Evolutionary conservation across 1,140 invertebrate genomes (phyloP).

Genomic region (Drosophila arawakana): DNA sequence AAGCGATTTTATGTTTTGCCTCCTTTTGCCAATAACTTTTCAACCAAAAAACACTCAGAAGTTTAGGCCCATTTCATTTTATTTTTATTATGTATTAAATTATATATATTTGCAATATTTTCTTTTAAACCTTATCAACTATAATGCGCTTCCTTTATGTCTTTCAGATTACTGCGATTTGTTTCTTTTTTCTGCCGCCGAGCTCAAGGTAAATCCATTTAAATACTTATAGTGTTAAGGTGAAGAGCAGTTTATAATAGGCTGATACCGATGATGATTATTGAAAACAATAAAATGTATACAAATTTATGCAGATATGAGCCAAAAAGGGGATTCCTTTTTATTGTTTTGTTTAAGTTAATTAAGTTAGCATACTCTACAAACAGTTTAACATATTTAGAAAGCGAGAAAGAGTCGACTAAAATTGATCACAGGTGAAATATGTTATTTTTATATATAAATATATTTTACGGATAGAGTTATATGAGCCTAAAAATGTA

Average conservation of each 20-base stretch:
- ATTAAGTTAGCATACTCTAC: too few species aligned
- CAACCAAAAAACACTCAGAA: background rate
- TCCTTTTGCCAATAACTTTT: conserved; percentile 3
- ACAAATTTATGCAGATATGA: too few species aligned
- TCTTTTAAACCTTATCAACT: background rate
- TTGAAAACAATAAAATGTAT: too few species aligned
- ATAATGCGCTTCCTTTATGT: background rate
- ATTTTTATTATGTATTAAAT: background rate
- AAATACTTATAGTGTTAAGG: conserved; percentile 10
- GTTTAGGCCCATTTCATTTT: background rate
- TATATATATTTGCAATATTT: background rate
- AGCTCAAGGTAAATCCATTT: conserved; percentile 4
- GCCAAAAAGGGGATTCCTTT: too few species aligned
- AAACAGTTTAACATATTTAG: too few species aligned
- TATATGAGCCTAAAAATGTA: too few species aligned
- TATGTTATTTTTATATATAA: too few species aligned
- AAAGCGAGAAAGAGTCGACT: too few species aligned
- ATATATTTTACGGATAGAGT: too few species aligned
- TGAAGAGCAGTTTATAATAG: background rate
- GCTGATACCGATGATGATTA: too few species aligned
- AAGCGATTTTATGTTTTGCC: conserved; percentile 34
- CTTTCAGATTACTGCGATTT: conserved; percentile 5
- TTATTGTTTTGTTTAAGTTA: too few species aligned
- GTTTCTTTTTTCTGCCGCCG: background rate
- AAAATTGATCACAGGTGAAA: too few species aligned